phyloP scores from a whole-genome alignment of 2,113 vertebrate genomes.

The Bufo bufo region DNA sequence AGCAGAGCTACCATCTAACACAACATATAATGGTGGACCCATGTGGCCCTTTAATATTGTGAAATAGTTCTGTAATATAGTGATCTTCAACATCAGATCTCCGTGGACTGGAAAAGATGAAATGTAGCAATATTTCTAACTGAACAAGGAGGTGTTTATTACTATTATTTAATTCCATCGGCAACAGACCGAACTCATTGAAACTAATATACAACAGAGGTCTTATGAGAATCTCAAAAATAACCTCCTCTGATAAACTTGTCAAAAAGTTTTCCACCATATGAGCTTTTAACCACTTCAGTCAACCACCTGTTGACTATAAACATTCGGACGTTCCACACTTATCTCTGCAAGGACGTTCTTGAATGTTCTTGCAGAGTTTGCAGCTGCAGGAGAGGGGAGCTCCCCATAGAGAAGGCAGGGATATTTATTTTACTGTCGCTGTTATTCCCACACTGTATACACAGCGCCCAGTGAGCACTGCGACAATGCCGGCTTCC shows the following conservation, averaged over 20 bases:
- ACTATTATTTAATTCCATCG: not conserved
- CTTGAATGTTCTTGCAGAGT: too few relatives aligned
- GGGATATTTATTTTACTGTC: too few relatives aligned
- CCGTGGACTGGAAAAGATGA: not conserved
- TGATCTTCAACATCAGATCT: not conserved
- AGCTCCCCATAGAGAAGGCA: too few relatives aligned
- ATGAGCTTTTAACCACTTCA: not conserved
- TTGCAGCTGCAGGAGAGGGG: too few relatives aligned
- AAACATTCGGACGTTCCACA: too few relatives aligned
- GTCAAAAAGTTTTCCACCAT: not conserved
- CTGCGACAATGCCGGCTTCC: too few relatives aligned
- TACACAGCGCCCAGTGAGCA: too few relatives aligned
- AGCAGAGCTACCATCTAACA: not conserved
- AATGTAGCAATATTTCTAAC: not conserved
- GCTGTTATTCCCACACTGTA: too few relatives aligned
- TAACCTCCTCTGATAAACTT: not conserved
- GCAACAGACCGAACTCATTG: not conserved
- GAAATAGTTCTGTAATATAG: not conserved
- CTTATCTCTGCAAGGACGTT: too few relatives aligned
- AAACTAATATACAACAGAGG: constrained; percentile 7
- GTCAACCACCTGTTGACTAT: too few relatives aligned
- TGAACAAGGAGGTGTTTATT: not conserved
- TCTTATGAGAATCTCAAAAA: not conserved
- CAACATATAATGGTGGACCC: not conserved
- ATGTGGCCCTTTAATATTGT: not conserved